Base-by-base conservation (phyloP, 2,797 vertebrate genomes). In the Thunnus albacares region DNA sequence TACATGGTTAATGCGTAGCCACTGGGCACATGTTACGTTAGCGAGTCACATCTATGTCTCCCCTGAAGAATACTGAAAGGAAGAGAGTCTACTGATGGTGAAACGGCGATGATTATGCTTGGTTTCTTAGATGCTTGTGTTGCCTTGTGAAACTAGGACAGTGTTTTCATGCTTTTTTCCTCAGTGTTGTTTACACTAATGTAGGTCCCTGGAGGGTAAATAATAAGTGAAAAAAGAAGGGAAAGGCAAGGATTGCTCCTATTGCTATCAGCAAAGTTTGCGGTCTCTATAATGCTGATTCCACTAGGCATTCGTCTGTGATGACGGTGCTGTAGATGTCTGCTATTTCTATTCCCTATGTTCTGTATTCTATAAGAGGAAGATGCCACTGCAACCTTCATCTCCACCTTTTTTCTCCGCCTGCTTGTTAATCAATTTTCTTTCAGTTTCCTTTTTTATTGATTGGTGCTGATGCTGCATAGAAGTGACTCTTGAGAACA, bases 121-220 rank as follows among this genome's bases (percentile, higher is more conserved):
- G 77, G 55, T 88, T 93, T 92, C 91, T 93, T 82, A 84, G 88
- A 93, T 79, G 89, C 90, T 89, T 87, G 85, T 89, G 89, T 90
- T 89, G 85, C 81, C 87, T 89, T 79, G 80, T 90, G 83, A 94
- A 94, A 93, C 80, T 94, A 93, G 94, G 94, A 87, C 94, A 94
- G 87, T 87, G 89, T 94, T 89, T 93, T 89, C 71, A 88, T 91
- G 89, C 75, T 92, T 90, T 95, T 91, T 94, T 91, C 93, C 94
- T 95, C 95, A 94, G 93, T 95, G 96, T 95, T 96, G 95, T 97
- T 97, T 96, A 95, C 95, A 95, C 91, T 91, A 95, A 96, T 96
- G 95, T 93, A 93, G 91, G 94, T 96, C 96, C 96, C 95, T 91
- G 90, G 96, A 96, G 96, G 94, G 75, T 85, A 90, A 93, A 92